These are phyloP conservation scores for Boloria selene DNA, from an alignment of 2,888 invertebrate species.

Conservation along the genomic window DNA sequence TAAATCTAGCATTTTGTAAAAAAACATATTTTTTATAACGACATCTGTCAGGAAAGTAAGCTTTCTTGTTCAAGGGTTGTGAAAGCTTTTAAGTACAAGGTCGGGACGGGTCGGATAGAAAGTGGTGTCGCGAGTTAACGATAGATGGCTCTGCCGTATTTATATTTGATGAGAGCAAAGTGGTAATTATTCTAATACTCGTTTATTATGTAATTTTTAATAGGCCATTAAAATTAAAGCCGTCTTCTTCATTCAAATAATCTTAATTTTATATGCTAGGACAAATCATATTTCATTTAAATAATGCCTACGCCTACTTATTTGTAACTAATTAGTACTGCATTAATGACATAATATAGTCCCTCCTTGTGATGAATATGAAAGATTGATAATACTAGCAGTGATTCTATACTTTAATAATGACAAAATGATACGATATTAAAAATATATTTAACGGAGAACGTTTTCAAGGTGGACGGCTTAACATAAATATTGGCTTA, in stretches of 20 bases:
- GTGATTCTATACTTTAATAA: slow-evolving; percentile 18
- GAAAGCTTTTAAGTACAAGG: not conserved
- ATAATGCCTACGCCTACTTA: too few relatives aligned
- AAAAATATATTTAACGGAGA: slow-evolving; percentile 30
- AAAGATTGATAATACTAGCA: slow-evolving; percentile 1
- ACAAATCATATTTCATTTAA: not conserved
- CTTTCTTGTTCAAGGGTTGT: slow-evolving; percentile 5
- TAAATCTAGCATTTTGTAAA: too few relatives aligned
- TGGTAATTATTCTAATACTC: too few relatives aligned
- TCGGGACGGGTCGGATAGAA: not conserved
- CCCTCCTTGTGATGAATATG: not conserved
- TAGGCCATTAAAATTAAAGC: too few relatives aligned
- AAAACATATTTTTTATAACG: not conserved
- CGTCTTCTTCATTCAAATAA: not conserved
- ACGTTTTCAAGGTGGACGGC: slow-evolving; percentile 36
- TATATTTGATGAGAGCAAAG: not conserved
- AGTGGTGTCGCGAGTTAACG: slow-evolving; percentile 18
- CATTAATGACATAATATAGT: too few relatives aligned
- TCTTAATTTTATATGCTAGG: not conserved
- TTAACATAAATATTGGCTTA: slow-evolving; percentile 36
- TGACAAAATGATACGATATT: slow-evolving; percentile 28
- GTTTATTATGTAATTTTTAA: too few relatives aligned
- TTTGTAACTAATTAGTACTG: too few relatives aligned
- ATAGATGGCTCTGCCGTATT: slow-evolving; percentile 33
- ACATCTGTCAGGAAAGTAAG: slow-evolving; percentile 19